Conservation (phyloP, 2,888 invertebrate genomes). For the Zootermopsis nevadensis region DNA sequence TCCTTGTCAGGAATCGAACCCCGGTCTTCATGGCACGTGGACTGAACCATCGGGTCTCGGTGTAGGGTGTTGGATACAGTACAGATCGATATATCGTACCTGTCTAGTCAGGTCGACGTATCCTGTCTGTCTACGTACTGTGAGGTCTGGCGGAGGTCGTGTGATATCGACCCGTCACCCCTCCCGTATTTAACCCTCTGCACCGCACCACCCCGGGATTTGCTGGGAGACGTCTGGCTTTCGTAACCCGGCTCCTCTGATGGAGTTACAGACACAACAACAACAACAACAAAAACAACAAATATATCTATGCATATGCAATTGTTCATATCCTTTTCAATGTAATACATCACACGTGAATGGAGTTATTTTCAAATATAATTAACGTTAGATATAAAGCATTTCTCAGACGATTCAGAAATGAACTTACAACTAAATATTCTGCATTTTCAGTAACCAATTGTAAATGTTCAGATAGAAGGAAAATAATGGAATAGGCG, state of each 20-base stretch:
- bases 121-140: background rate
- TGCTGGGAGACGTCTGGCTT: background rate
- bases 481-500: no score
- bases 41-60: no score
- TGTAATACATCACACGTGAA: background rate
- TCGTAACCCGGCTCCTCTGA: no score
- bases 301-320: constrained; percentile 12
- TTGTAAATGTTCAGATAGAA: no score
- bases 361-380: background rate
- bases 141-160: constrained; percentile 37
- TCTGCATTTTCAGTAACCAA: no score
- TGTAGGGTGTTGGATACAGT: no score
- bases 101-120: background rate
- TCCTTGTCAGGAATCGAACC: no score
- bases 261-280: constrained; percentile 30
- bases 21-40: no score
- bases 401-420: no score
- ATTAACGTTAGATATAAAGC: no score
- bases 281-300: no score
- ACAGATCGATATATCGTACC: constrained; percentile 1
- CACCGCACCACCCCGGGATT: background rate
- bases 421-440: no score
- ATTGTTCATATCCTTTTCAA: background rate
- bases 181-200: background rate
- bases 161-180: constrained; percentile 25